Base-by-base conservation (phyloP, 2,888 invertebrate species). In the Drosophila formosana region DNA sequence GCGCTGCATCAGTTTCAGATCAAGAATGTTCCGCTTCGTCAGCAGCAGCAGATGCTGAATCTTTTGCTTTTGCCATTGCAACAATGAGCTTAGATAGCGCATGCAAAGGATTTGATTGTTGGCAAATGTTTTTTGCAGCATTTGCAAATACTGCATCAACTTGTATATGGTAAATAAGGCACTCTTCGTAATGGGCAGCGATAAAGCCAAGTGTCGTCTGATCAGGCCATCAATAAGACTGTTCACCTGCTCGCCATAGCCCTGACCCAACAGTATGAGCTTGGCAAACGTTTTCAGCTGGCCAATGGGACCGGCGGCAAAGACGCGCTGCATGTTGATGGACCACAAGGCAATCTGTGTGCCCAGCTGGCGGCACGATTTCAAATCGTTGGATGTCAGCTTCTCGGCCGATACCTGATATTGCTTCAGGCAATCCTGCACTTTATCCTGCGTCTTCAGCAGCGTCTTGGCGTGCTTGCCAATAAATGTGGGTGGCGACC, bases 401-500 rank as follows among this genome's bases (percentile, higher is more conserved):
- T 75, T 80, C 58, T 93, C 93, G 50, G 96, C 92, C 79, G 93
- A 94, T 4, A 93, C 92, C 72, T 95, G 94, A 39, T 95, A 93
- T 11, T 93, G 92, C 82, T 93, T 94, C 0, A 93, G 82, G 90
- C 67, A 64, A 26, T 91, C 72, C 3, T 92, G 88, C 0, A 91
- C 79, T 83, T 93, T 94, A 60, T 93, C 93, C 66, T 89, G 84
- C 65, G 94, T 92, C 49, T 94, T 91, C 0, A 93, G 91, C 11
- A 94, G 90, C 80, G 95, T 92, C 79, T 95, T 93, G 72, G 95
- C 93, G 91, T 95, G 94, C 78, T 94, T 94, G 49, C 94, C 92
- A 3, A 98, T 93, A 92, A 98, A 98, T 80, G 95, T 94, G 90
- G 96, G 96, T 0, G 98, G 97, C 87, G 96, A 95, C 97, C 98